Conservation (phyloP, 2,797 vertebrate genomes). For the Lophotriccus pileatus region DNA sequence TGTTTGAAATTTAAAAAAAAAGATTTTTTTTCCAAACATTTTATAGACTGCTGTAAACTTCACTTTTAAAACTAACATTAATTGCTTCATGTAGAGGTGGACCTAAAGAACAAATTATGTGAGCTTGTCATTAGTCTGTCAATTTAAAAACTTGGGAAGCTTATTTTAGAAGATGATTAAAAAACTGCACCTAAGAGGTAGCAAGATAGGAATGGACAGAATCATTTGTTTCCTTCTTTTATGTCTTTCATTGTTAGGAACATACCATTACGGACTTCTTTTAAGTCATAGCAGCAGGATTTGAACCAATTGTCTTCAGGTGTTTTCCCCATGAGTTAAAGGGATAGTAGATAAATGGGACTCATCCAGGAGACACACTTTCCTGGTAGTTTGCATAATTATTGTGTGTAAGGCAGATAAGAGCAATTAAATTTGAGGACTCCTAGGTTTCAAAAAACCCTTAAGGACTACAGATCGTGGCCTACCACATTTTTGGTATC, state of each 20-base stretch:
- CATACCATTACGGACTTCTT: fast-evolving
- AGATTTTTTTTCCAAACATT: background rate
- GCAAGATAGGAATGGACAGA: background rate
- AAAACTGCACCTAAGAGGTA: background rate
- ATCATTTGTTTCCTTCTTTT: background rate
- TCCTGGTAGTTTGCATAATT: background rate
- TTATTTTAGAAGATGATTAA: background rate
- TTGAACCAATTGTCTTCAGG: background rate
- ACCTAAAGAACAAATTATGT: background rate
- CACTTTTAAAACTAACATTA: background rate
- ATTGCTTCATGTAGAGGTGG: background rate
- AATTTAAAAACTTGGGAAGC: background rate
- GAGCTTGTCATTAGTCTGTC: background rate
- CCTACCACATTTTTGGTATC: background rate
- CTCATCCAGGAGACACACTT: background rate
- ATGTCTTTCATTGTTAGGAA: background rate
- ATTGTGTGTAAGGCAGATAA: background rate
- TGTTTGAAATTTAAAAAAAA: background rate
- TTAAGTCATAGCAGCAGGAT: background rate
- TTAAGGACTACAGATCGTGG: background rate
- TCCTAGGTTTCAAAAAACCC: background rate
- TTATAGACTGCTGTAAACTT: background rate
- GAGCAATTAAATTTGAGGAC: background rate
- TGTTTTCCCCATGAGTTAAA: background rate
- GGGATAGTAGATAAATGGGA: background rate